Percentiles rank a stretch among this genome's conserved stretches.
phyloP scores from a whole-genome alignment of 2,113 vertebrate genomes.

The Pavo muticus region DNA sequence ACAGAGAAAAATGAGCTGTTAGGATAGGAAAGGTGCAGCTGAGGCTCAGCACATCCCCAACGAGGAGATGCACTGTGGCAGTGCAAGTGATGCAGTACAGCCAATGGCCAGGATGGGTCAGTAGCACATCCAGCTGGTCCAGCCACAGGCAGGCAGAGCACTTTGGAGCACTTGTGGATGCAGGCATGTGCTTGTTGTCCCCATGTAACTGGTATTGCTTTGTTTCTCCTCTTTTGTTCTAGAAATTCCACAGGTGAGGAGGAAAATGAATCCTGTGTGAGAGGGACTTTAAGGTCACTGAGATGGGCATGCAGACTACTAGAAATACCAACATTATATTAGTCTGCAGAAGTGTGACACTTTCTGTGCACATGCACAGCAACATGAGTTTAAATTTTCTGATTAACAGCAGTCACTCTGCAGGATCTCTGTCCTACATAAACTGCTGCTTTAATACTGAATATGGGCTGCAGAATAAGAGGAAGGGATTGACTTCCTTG shows the following conservation, averaged over 20 bases:
- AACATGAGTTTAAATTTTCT: neutral
- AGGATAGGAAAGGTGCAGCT: neutral
- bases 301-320: neutral
- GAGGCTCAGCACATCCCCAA: neutral
- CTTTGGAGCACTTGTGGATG: accelerated
- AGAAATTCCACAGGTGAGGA: neutral
- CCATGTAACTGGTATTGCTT: neutral
- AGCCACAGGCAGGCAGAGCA: accelerated
- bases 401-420: accelerated
- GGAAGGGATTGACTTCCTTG: neutral
- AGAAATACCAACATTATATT: neutral
- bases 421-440: neutral
- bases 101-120: accelerated
- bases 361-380: neutral
- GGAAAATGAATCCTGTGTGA: neutral
- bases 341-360: neutral
- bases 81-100: neutral
- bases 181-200: neutral
- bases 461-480: neutral
- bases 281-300: accelerated
- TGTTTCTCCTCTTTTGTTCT: neutral
- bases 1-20: neutral
- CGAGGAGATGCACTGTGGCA: neutral
- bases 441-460: neutral
- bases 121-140: neutral